These are phyloP conservation scores for Apis cerana DNA, from an alignment of 1,140 invertebrate species.

Conservation along the genomic window DNA sequence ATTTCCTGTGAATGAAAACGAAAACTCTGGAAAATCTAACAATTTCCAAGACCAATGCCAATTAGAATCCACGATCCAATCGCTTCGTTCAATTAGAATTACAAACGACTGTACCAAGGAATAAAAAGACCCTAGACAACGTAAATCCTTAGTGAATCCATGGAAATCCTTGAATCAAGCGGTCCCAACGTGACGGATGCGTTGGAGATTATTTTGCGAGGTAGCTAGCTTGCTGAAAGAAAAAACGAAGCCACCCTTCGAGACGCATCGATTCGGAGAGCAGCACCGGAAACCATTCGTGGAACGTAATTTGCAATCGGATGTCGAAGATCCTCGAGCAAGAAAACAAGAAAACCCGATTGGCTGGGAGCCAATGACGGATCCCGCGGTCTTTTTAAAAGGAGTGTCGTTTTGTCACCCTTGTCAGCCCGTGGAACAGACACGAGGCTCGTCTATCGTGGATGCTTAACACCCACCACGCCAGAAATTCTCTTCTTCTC, in stretches of 20 bases:
- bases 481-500: neutral
- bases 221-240: neutral
- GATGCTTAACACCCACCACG: conserved; percentile 34
- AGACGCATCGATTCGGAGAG: conserved; percentile 37
- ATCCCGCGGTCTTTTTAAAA: conserved; percentile 46
- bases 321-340: conserved; percentile 38
- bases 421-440: conserved; percentile 28
- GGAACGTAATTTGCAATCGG: conserved; percentile 64
- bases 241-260: neutral
- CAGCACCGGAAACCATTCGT: conserved; percentile 4
- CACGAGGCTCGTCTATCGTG: neutral
- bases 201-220: conserved; percentile 8
- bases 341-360: conserved; percentile 57
- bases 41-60: too few relatives aligned
- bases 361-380: conserved; percentile 58
- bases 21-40: too few relatives aligned
- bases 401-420: conserved; percentile 57
- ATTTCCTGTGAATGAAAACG: neutral
- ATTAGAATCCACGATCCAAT: too few relatives aligned
- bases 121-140: neutral
- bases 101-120: neutral
- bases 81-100: neutral
- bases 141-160: neutral
- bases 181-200: neutral
- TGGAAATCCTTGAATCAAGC: neutral